Evolutionary conservation across 2,113 vertebrate species (phyloP).

Genomic region (Hydrolagus affinis): DNA sequence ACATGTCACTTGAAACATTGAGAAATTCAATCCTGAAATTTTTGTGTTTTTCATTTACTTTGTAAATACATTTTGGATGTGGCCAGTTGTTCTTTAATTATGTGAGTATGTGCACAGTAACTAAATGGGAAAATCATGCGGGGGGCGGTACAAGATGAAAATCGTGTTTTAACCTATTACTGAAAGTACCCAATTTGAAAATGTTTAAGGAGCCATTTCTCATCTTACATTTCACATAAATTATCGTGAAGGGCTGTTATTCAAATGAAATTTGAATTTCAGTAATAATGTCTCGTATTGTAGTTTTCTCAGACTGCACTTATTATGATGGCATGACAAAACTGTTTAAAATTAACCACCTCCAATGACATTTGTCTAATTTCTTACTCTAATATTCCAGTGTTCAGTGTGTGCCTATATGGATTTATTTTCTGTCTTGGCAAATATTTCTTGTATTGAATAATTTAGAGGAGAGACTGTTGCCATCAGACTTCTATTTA

Average conservation of each 20-base stretch:
- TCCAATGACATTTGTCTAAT: background rate
- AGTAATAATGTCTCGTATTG: background rate
- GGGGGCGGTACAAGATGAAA: background rate
- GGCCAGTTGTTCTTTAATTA: background rate
- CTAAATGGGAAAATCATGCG: background rate
- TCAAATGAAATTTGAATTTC: background rate
- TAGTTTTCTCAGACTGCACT: background rate
- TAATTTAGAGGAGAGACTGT: conserved; percentile 12
- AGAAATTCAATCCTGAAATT: background rate
- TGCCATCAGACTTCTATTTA: background rate
- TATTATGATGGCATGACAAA: too few relatives aligned
- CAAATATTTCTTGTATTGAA: background rate
- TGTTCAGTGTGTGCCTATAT: background rate
- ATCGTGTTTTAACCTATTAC: background rate
- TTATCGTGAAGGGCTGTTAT: background rate
- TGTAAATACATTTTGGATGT: background rate
- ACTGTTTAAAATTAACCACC: background rate
- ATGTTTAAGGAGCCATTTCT: background rate
- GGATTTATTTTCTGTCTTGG: background rate
- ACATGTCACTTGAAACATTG: background rate
- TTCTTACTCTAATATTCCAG: background rate
- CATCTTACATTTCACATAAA: background rate
- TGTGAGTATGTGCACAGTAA: background rate
- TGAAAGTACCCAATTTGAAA: background rate
- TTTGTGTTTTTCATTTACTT: background rate